These are phyloP conservation scores for Coptodon rendalli DNA, from an alignment of 2,113 vertebrate genomes.

Conservation along the genomic window DNA sequence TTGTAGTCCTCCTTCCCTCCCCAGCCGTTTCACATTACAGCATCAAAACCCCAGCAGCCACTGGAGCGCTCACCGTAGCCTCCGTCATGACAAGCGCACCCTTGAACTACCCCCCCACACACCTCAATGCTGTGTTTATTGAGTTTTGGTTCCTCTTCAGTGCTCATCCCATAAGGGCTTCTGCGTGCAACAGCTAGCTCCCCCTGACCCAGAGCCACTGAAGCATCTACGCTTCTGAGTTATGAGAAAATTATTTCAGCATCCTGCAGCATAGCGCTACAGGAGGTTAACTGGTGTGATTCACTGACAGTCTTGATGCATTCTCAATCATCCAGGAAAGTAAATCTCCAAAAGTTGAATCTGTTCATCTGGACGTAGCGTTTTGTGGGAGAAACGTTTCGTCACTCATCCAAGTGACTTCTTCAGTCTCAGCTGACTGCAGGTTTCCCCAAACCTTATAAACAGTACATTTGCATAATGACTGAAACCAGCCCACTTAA, in stretches of 20 bases:
- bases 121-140: slow-evolving; percentile 42
- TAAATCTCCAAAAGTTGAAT: too few relatives aligned
- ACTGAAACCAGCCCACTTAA: too few relatives aligned
- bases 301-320: background rate
- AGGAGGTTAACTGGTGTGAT: slow-evolving; percentile 13
- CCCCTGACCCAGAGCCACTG: slow-evolving; percentile 37
- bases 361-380: too few relatives aligned
- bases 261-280: background rate
- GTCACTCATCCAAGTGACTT: too few relatives aligned
- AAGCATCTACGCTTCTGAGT: slow-evolving; percentile 12
- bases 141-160: slow-evolving; percentile 68
- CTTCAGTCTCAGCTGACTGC: too few relatives aligned
- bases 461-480: too few relatives aligned
- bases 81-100: slow-evolving; percentile 68
- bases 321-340: too few relatives aligned
- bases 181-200: slow-evolving; percentile 4
- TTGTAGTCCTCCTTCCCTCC: slow-evolving; percentile 53
- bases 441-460: too few relatives aligned
- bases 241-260: slow-evolving; percentile 36
- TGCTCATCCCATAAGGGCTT: slow-evolving; percentile 54
- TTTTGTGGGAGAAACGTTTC: too few relatives aligned
- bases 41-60: slow-evolving; percentile 69
- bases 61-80: slow-evolving; percentile 66
- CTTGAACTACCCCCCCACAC: slow-evolving; percentile 45
- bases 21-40: slow-evolving; percentile 72